Percentiles rank a stretch among this genome's conserved stretches.
Conservation (phyloP, 2,888 invertebrate species). For the Azorinus chamasolen region DNA sequence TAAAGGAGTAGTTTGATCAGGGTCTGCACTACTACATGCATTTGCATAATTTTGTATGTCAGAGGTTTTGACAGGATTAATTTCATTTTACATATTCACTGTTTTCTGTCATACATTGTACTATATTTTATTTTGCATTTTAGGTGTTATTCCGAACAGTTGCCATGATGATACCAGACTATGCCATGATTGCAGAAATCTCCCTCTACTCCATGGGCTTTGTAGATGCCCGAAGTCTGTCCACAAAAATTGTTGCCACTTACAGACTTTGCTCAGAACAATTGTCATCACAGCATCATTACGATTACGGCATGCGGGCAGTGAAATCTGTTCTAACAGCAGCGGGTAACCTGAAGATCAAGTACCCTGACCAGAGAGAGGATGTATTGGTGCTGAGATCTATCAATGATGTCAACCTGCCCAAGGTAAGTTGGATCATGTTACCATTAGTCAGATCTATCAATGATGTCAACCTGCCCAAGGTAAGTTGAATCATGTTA, state of each 20-base stretch:
- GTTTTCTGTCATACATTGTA: no score
- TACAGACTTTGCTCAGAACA: slow-evolving; percentile 86
- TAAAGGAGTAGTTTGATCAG: no score
- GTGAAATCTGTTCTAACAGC: slow-evolving; percentile 86
- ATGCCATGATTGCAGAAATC: slow-evolving; percentile 86
- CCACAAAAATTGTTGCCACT: slow-evolving; percentile 86
- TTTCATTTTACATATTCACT: no score
- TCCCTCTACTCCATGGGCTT: slow-evolving; percentile 87
- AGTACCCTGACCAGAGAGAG: slow-evolving; percentile 84
- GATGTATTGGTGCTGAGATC: slow-evolving; percentile 85
- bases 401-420: slow-evolving; percentile 86
- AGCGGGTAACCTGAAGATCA: slow-evolving; percentile 86
- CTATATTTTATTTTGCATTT: slow-evolving; percentile 12
- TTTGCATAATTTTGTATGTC: no score
- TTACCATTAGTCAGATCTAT: no score
- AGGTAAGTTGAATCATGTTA: no score
- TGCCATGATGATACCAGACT: slow-evolving; percentile 87
- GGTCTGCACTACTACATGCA: no score
- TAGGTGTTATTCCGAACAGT: slow-evolving; percentile 86
- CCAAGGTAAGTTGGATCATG: slow-evolving; percentile 83
- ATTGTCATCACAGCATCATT: slow-evolving; percentile 86
- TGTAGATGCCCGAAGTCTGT: slow-evolving; percentile 84
- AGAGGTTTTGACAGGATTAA: no score
- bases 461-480: no score
- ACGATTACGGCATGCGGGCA: slow-evolving; percentile 86